A percentile compares a stretch with the other conserved stretches of the same genome.
These are phyloP conservation scores for Drosophila melanica DNA, from an alignment of 1,140 invertebrate genomes.

Conservation along the genomic window DNA sequence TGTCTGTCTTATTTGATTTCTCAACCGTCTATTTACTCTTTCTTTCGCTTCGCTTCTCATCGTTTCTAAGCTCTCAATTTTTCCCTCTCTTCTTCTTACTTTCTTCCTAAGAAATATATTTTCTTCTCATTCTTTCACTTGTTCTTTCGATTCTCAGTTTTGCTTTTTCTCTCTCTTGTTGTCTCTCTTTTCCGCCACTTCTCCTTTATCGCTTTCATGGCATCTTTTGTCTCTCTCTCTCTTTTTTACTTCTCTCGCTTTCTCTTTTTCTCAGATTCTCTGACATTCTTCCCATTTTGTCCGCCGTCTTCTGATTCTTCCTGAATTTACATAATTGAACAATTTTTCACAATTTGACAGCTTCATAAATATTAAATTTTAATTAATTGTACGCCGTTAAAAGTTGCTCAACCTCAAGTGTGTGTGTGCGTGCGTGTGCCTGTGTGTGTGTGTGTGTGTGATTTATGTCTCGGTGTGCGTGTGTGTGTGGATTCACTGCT, in stretches of 20 bases:
- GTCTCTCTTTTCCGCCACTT: too few relatives aligned
- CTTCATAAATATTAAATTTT: conserved; percentile 73
- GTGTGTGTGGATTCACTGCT: conserved; percentile 20
- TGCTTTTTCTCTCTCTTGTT: too few relatives aligned
- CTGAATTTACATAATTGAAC: conserved; percentile 60
- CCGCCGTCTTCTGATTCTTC: neutral
- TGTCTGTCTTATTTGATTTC: neutral
- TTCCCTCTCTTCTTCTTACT: too few relatives aligned
- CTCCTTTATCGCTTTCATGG: too few relatives aligned
- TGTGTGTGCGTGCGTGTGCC: neutral
- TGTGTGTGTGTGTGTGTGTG: neutral
- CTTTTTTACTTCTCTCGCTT: neutral
- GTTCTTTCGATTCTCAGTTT: too few relatives aligned
- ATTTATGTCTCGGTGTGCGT: neutral
- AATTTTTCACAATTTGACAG: conserved; percentile 62
- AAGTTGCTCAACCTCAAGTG: conserved; percentile 15
- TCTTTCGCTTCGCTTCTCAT: neutral
- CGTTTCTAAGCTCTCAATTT: neutral
- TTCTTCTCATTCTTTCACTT: too few relatives aligned
- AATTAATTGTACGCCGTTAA: conserved; percentile 71
- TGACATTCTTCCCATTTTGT: too few relatives aligned
- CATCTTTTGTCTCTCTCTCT: too few relatives aligned
- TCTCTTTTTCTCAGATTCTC: neutral
- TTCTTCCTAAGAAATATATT: too few relatives aligned
- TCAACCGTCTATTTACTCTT: neutral